Evolutionary conservation across 1,140 invertebrate genomes (phyloP).

Genomic region (Delia radicum): DNA sequence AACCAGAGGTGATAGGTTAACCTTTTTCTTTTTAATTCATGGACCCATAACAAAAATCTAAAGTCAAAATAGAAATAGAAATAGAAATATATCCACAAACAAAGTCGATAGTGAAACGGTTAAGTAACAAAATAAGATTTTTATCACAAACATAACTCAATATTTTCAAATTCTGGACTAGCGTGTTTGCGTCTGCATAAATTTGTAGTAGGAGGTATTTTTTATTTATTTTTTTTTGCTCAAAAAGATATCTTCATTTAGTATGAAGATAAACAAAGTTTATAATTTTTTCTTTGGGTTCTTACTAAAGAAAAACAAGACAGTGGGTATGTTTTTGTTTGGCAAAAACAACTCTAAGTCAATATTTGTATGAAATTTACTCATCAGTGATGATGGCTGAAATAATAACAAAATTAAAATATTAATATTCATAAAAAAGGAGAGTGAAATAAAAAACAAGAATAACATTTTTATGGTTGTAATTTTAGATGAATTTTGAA

Average conservation of each 20-base stretch:
- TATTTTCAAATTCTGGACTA: no score
- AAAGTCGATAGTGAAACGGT: no score
- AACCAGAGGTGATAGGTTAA: no score
- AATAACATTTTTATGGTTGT: no score
- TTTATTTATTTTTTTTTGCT: neutral
- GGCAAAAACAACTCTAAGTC: conserved; percentile 1
- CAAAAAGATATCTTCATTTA: neutral
- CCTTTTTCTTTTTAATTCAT: no score
- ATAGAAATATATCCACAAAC: no score
- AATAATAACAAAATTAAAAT: neutral
- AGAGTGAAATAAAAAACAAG: neutral
- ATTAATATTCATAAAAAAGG: neutral
- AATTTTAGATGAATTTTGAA: no score
- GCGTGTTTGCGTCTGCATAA: neutral
- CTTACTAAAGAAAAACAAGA: neutral
- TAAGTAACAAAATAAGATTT: no score
- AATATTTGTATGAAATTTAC: conserved; percentile 2
- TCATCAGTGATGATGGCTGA: neutral
- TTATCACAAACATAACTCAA: no score
- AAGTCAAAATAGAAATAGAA: no score
- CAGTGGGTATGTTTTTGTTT: neutral
- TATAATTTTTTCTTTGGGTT: neutral
- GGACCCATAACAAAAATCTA: no score
- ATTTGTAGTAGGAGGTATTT: neutral
- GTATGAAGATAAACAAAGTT: neutral